Evolutionary conservation across 2,888 invertebrate genomes (phyloP).

Genomic region (Chymomyza procnemis): DNA sequence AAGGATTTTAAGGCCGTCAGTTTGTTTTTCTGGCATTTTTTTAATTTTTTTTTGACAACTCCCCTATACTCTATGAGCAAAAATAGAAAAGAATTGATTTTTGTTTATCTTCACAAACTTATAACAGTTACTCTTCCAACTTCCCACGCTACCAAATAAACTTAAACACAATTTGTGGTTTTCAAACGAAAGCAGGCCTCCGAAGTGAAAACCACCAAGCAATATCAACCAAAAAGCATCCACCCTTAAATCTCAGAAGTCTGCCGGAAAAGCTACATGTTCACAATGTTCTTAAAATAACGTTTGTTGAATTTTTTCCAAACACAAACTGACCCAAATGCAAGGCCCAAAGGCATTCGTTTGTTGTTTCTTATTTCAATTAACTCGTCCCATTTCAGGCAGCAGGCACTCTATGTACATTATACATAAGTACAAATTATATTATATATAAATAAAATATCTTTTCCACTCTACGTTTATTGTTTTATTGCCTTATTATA

Average conservation of each 20-base stretch:
- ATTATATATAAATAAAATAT: neutral
- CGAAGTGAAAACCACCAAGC: neutral
- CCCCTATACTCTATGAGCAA: no score
- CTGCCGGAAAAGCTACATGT: neutral
- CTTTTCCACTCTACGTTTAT: neutral
- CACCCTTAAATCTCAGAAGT: neutral
- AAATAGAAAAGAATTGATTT: no score
- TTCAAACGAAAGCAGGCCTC: no score
- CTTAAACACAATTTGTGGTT: neutral
- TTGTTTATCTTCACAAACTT: no score
- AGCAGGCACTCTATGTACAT: neutral
- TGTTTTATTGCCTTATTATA: neutral
- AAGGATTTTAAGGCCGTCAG: no score
- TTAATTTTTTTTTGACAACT: no score
- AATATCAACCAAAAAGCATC: neutral
- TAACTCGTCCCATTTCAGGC: constrained; percentile 28
- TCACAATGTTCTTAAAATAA: neutral
- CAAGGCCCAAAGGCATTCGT: neutral
- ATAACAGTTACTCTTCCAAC: no score
- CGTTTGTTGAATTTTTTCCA: neutral
- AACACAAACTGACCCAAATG: neutral
- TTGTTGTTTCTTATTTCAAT: constrained; percentile 40
- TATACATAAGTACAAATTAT: neutral
- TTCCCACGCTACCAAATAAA: neutral
- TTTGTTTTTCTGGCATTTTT: no score